phyloP scores from a whole-genome alignment of 2,888 invertebrate species.

The Phragmatobia fuliginosa region DNA sequence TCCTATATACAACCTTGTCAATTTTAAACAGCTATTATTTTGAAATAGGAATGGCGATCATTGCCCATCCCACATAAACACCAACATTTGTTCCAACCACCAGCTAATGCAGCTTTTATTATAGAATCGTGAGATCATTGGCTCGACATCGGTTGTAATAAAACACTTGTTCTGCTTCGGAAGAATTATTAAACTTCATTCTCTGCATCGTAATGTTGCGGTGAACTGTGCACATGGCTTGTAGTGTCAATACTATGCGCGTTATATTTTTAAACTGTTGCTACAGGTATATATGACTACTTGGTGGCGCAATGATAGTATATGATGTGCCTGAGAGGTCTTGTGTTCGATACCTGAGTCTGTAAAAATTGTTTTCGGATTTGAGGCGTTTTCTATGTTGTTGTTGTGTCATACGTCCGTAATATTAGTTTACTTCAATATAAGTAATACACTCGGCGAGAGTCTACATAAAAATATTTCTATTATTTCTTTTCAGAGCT shows the following conservation, averaged over 20 bases:
- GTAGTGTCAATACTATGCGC: too few relatives aligned
- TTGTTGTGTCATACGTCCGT: too few relatives aligned
- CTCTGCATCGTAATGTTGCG: constrained; percentile 28
- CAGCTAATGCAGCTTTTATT: constrained; percentile 37
- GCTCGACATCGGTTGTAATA: constrained; percentile 36
- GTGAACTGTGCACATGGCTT: not conserved
- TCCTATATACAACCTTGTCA: too few relatives aligned
- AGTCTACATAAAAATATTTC: not conserved
- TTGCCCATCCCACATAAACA: constrained; percentile 11
- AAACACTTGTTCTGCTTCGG: constrained; percentile 26
- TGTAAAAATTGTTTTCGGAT: too few relatives aligned
- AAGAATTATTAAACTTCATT: constrained; percentile 20
- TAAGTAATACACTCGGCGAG: not conserved
- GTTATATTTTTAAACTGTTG: not conserved
- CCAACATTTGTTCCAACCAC: constrained; percentile 27
- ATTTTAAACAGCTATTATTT: constrained; percentile 14
- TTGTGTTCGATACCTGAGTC: too few relatives aligned
- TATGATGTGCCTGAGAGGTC: too few relatives aligned
- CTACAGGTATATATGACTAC: not conserved
- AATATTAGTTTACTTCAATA: too few relatives aligned
- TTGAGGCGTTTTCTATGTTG: too few relatives aligned
- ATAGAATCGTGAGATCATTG: constrained; percentile 27
- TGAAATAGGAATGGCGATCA: not conserved
- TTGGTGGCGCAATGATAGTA: too few relatives aligned
- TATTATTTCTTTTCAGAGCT: too few relatives aligned